phyloP scores from a whole-genome alignment of 1,140 invertebrate genomes.

The Anastrepha ludens region DNA sequence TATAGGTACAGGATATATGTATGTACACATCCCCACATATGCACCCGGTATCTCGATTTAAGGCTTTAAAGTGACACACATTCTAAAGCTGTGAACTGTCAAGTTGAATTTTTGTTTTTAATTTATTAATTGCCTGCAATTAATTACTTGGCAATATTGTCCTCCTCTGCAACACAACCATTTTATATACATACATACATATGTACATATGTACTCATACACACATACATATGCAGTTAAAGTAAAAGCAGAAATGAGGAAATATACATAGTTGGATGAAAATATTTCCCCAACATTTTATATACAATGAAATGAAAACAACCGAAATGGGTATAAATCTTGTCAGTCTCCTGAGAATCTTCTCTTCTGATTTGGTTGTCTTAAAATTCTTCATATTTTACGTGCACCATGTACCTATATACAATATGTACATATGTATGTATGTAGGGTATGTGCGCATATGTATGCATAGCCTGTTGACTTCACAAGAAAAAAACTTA shows the following conservation, averaged over 20 bases:
- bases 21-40: too few species aligned
- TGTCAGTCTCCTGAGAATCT: slow-evolving; percentile 2
- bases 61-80: not conserved
- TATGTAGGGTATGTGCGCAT: not conserved
- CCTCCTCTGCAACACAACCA: not conserved
- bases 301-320: not conserved
- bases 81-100: not conserved
- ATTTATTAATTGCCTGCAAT: not conserved
- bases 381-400: not conserved
- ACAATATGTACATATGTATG: not conserved
- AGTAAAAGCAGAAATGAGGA: not conserved
- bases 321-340: slow-evolving; percentile 26
- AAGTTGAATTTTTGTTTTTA: not conserved
- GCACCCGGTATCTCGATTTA: not conserved
- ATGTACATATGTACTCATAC: not conserved
- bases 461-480: not conserved
- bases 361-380: slow-evolving; percentile 13
- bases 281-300: not conserved
- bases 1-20: too few species aligned
- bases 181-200: not conserved
- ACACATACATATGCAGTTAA: not conserved
- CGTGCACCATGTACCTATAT: too few species aligned
- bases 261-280: not conserved
- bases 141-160: slow-evolving; percentile 20
- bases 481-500: not conserved